Evolutionary conservation across 2,797 vertebrate species (phyloP).

Genomic region (Enteromius radiatus): DNA sequence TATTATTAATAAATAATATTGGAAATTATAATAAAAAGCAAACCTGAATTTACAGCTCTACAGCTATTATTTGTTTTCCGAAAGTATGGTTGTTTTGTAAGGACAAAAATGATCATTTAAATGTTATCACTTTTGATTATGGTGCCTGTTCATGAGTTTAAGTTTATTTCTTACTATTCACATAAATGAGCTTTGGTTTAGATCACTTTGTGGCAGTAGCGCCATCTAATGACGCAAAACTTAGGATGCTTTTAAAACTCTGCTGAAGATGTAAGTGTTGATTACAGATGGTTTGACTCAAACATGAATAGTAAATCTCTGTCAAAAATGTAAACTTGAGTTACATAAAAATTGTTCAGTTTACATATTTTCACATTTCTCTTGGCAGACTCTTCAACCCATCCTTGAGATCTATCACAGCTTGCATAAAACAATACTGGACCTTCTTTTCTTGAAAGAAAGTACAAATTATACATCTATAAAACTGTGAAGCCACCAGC

Average conservation of each 20-base stretch:
- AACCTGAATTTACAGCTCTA: neutral
- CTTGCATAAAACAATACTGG: neutral
- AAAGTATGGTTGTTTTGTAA: neutral
- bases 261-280: conserved; percentile 9
- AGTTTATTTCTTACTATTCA: neutral
- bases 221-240: conserved; percentile 19
- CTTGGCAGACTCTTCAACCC: neutral
- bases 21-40: neutral
- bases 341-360: conserved; percentile 7
- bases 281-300: neutral
- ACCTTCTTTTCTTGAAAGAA: neutral
- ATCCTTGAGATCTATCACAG: neutral
- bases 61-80: neutral
- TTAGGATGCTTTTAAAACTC: neutral
- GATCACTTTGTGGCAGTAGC: conserved; percentile 20
- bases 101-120: neutral
- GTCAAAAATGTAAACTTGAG: neutral
- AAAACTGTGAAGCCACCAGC: neutral
- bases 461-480: neutral
- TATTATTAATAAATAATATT: neutral
- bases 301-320: neutral
- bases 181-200: conserved; percentile 1
- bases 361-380: neutral
- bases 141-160: neutral
- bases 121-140: neutral